phyloP scores from a whole-genome alignment of 2,888 invertebrate genomes.

The Melitaea athalia region DNA sequence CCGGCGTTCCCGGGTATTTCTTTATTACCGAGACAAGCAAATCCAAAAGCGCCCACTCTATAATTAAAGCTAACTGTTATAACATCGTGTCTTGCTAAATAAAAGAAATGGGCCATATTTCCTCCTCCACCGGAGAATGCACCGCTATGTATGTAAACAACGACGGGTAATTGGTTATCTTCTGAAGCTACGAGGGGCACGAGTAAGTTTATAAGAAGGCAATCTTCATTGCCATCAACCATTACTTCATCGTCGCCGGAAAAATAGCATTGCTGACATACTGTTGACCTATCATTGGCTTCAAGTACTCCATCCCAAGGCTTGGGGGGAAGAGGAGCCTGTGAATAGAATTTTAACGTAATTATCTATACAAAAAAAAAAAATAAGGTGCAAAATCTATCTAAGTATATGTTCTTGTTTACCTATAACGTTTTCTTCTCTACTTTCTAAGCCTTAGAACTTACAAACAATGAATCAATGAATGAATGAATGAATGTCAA shows the following conservation, averaged over 20 bases:
- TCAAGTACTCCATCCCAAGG: conserved; percentile 57
- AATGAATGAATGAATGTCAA: too few species aligned
- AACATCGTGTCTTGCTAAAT: conserved; percentile 85
- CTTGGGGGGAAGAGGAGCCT: conserved; percentile 67
- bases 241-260: conserved; percentile 52
- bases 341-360: conserved; percentile 30
- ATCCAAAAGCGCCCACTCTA: conserved; percentile 87
- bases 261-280: conserved; percentile 66
- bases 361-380: too few species aligned
- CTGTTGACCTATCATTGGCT: conserved; percentile 50
- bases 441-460: too few species aligned
- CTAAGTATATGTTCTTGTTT: too few species aligned
- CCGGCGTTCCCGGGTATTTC: conserved; percentile 92
- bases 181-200: conserved; percentile 61
- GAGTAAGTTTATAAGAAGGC: conserved; percentile 61
- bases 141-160: conserved; percentile 73
- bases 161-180: conserved; percentile 62
- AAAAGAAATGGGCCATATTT: conserved; percentile 76
- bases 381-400: too few species aligned
- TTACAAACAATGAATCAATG: too few species aligned
- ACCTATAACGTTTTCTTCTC: too few species aligned
- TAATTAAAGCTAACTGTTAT: conserved; percentile 87
- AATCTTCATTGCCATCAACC: conserved; percentile 65
- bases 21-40: conserved; percentile 83
- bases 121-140: conserved; percentile 68